Evolutionary conservation across 2,113 vertebrate genomes (phyloP).

Genomic region (Zosterops hypoxanthus): DNA sequence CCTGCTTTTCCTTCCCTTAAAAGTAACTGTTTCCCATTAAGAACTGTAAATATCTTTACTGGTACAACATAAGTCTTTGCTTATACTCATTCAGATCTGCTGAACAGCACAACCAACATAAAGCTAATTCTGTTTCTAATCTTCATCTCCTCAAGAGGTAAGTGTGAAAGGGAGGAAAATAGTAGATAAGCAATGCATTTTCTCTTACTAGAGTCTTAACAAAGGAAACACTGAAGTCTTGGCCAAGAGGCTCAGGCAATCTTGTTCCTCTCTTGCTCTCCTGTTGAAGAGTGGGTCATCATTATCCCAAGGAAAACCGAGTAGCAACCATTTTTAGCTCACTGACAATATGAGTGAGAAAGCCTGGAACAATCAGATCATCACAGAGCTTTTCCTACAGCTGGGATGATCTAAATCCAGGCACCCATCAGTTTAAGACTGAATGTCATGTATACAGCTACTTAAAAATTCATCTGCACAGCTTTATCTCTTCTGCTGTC

Average conservation of each 20-base stretch:
- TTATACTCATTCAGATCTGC: neutral
- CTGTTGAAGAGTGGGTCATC: neutral
- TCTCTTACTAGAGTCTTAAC: neutral
- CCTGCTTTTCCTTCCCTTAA: neutral
- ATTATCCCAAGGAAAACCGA: neutral
- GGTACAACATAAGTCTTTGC: neutral
- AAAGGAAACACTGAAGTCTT: neutral
- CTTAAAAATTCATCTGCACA: conserved; percentile 61
- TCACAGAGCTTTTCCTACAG: conserved; percentile 14
- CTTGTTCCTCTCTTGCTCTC: neutral
- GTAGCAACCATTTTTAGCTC: conserved; percentile 25
- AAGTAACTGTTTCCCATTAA: neutral
- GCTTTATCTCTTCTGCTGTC: conserved; percentile 66
- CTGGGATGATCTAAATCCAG: conserved; percentile 47
- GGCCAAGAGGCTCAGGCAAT: neutral
- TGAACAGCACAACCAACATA: neutral
- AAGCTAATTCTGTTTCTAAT: neutral
- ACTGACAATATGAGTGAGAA: conserved; percentile 13
- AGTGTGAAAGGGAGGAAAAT: neutral
- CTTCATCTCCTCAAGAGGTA: neutral
- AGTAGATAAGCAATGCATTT: neutral
- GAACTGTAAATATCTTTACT: neutral
- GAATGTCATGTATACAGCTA: conserved; percentile 39
- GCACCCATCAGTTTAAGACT: conserved; percentile 23
- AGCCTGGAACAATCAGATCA: conserved; percentile 40